Base-by-base conservation (phyloP, 2,113 vertebrate species). In the Gavialis gangeticus region DNA sequence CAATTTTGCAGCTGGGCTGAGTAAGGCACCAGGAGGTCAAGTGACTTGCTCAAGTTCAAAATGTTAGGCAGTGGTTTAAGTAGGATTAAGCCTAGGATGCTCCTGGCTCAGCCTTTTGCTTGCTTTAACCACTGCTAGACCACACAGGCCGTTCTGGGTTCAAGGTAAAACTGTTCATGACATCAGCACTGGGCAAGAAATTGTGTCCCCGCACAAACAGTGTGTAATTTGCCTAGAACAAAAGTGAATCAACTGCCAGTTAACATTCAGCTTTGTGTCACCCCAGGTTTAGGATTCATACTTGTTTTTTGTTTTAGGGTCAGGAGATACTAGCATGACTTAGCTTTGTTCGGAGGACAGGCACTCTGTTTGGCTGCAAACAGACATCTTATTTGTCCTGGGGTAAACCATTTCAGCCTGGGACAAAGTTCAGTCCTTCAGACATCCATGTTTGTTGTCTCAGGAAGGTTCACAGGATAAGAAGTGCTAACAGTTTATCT, bases 41-140 rank as follows among this genome's bases (percentile, higher is more conserved):
- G 81, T 93, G 80, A 90, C 91, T 93, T 91, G 57, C 79, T 89
- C 25, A 83, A 78, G 84, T 97, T 97, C 90, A 93, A 83, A 92
- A 91, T 91, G 78, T 75, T 81, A 79, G 83, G 67, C 88, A 88
- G 64, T 16, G 73, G 90, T 85, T 97, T 97, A 95, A 95, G 22
- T 85, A 75, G 92, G 88, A 96, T 96, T 96, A 96, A 92, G 58
- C 54, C 88, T 76, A 90, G 87, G 94, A 79, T 96, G 82, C 94
- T 93, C 88, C 18, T 7, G 58, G 87, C 22, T 96, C 77, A 91
- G 78, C 67, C 90, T n/a, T 5, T 93, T 1, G 6, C 75, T 82
- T 95, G 87, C 55, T 34, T 87, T 87, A 86, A 79, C 78, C 22
- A 19, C 60, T 92, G 87, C 80, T 93, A 73, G 90, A 59, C 82